Conservation (phyloP, 1,140 invertebrate genomes). For the Hylyphantes graminicola region DNA sequence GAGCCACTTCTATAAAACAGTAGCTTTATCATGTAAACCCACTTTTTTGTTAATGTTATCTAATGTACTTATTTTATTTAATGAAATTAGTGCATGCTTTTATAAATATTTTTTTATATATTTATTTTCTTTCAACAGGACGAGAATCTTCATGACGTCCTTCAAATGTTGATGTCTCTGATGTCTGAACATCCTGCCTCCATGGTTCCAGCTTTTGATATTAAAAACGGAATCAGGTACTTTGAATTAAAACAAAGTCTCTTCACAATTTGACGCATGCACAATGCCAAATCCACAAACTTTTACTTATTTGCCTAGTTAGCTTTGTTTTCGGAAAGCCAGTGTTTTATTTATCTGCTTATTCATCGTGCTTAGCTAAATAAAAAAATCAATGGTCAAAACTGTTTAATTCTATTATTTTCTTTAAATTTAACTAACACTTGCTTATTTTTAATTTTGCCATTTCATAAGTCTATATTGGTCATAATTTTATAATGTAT, state of each 20-base stretch:
- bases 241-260: background rate
- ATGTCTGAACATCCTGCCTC: slow-evolving; percentile 98
- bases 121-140: slow-evolving; percentile 75
- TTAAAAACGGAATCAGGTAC: slow-evolving; percentile 88
- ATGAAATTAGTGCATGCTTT: background rate
- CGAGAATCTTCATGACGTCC: slow-evolving; percentile 97
- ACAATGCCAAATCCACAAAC: background rate
- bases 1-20: background rate
- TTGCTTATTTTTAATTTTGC: too few relatives aligned
- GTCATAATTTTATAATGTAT: too few relatives aligned
- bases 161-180: slow-evolving; percentile 95
- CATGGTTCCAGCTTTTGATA: slow-evolving; percentile 98
- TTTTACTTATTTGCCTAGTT: too few relatives aligned
- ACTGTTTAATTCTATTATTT: too few relatives aligned
- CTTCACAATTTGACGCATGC: background rate
- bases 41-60: background rate
- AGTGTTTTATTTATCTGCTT: too few relatives aligned
- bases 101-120: background rate
- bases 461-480: too few relatives aligned
- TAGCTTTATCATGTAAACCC: background rate
- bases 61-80: background rate
- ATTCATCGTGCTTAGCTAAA: too few relatives aligned
- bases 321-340: too few relatives aligned
- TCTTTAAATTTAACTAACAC: too few relatives aligned
- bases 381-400: too few relatives aligned